These are phyloP conservation scores for Microcebus lehilahytsara DNA, from an alignment of 2,113 vertebrate genomes.

Conservation along the genomic window DNA sequence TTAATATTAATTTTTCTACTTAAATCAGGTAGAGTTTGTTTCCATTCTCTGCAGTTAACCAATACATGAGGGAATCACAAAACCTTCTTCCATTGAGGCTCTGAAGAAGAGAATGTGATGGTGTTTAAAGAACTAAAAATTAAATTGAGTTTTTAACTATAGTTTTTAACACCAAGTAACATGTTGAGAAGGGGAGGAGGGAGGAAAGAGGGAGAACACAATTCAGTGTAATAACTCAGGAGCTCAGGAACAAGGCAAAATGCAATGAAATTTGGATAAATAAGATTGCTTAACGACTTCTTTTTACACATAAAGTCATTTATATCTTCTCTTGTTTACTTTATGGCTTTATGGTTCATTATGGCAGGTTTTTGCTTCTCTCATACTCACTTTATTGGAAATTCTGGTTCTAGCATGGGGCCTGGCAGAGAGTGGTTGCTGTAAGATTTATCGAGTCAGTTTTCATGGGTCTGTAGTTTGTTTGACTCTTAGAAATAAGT, in stretches of 20 bases:
- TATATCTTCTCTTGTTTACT: not conserved
- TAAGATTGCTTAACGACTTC: not conserved
- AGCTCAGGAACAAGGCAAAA: not conserved
- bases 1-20: not conserved
- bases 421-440: not conserved
- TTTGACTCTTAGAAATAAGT: not conserved
- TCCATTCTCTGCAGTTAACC: not conserved
- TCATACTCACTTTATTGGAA: not conserved
- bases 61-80: not conserved
- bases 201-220: not conserved
- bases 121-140: not conserved
- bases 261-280: not conserved
- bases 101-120: not conserved
- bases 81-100: not conserved
- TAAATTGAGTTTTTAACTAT: not conserved
- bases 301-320: not conserved
- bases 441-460: not conserved
- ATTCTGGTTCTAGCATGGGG: not conserved
- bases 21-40: not conserved
- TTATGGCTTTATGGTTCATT: not conserved
- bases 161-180: not conserved
- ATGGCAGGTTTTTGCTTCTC: not conserved
- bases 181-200: not conserved
- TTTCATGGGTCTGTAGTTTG: not conserved
- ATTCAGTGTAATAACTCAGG: not conserved